Conservation (phyloP, 23 tunicate genomes). For the Trididemnum clinides region DNA sequence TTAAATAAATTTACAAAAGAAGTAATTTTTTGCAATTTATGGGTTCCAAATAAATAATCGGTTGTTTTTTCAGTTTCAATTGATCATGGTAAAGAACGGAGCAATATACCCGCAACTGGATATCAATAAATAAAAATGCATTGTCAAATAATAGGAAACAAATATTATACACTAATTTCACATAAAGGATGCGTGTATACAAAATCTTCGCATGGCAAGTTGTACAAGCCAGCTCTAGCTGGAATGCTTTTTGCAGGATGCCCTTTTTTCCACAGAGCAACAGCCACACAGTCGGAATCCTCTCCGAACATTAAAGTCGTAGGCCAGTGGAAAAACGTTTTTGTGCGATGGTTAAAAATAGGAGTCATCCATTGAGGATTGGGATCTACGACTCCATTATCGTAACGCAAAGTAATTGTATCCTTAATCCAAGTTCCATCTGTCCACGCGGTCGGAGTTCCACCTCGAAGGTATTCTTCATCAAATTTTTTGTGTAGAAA, state of each 20-base stretch:
- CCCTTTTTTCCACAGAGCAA: conserved; percentile 51
- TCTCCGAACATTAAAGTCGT: conserved; percentile 30
- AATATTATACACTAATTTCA: conserved; percentile 36
- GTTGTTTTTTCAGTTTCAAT: too few relatives aligned
- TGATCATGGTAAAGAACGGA: too few relatives aligned
- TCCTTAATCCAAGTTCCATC: conserved; percentile 49
- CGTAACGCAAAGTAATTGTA: conserved; percentile 33
- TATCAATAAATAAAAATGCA: too few relatives aligned
- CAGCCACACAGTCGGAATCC: conserved; percentile 47
- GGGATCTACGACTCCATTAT: conserved; percentile 22
- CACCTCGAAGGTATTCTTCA: conserved; percentile 25
- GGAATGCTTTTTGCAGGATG: neutral
- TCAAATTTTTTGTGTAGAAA: conserved; percentile 35
- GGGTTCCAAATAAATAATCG: too few relatives aligned
- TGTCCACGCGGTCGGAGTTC: conserved; percentile 70
- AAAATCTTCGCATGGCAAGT: conserved; percentile 50
- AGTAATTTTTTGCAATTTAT: too few relatives aligned
- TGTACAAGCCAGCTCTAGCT: conserved; percentile 54
- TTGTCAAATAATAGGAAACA: too few relatives aligned
- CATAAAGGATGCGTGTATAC: conserved; percentile 64
- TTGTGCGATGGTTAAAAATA: conserved; percentile 13
- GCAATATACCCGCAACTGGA: too few relatives aligned
- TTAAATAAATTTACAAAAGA: too few relatives aligned
- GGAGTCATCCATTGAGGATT: conserved; percentile 58
- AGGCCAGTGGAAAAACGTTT: conserved; percentile 52